Evolutionary conservation across 1,140 invertebrate species (phyloP).

Genomic region (Drosophila obscura): DNA sequence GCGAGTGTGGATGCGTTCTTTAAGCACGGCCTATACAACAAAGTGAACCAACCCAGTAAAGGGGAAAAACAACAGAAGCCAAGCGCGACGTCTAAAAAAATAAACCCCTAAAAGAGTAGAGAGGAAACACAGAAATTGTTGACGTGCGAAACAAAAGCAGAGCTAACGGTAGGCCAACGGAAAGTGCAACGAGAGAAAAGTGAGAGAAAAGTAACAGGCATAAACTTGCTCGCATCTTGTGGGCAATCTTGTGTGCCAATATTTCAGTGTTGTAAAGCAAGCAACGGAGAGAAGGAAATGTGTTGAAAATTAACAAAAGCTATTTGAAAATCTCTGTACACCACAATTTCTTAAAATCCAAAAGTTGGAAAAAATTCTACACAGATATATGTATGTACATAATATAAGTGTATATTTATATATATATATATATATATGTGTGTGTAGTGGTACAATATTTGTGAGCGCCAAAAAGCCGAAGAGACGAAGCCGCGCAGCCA

Average conservation of each 20-base stretch:
- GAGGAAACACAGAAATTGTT: constrained; percentile 4
- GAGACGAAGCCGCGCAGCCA: constrained; percentile 64
- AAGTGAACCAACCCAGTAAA: constrained; percentile 42
- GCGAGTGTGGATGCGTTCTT: constrained; percentile 67
- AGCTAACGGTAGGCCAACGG: constrained; percentile 9
- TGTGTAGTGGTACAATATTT: constrained; percentile 56
- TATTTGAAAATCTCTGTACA: constrained; percentile 58
- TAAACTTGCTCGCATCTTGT: too few relatives aligned
- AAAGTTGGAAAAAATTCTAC: constrained; percentile 65
- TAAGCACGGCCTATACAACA: neutral
- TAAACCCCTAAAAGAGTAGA: constrained; percentile 14
- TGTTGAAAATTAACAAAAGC: constrained; percentile 40
- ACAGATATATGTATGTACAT: constrained; percentile 34
- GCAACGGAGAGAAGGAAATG: constrained; percentile 2
- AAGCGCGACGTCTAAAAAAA: constrained; percentile 29
- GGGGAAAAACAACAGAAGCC: constrained; percentile 36
- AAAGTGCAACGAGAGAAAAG: neutral
- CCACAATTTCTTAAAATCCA: constrained; percentile 58
- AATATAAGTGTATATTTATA: constrained; percentile 12
- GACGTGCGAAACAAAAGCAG: constrained; percentile 6
- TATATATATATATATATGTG: constrained; percentile 32
- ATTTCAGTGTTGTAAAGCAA: constrained; percentile 27
- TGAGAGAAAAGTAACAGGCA: too few relatives aligned
- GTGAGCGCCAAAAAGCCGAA: constrained; percentile 77
- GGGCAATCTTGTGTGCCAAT: neutral